A percentile compares a stretch with the other conserved stretches of the same genome.
Conservation (phyloP, 2,797 vertebrate species). For the Urosaurus nigricauda region DNA sequence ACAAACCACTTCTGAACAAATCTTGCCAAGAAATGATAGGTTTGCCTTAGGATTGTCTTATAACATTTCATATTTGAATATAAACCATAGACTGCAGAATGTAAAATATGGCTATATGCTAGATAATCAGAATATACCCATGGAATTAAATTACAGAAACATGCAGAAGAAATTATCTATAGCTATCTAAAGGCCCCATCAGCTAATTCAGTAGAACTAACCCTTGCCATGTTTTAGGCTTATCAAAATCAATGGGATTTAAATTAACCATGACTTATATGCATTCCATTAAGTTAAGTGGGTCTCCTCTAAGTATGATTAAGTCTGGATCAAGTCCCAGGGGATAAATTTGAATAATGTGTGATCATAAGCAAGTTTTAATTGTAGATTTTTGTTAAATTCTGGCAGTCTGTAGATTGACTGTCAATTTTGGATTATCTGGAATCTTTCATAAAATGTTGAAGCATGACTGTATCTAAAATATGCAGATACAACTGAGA, state of each 20-base stretch:
- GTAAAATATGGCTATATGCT: neutral
- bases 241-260: no score
- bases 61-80: neutral
- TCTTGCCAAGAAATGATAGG: no score
- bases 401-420: conserved; percentile 7
- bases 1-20: no score
- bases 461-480: conserved; percentile 40
- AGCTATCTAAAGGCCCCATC: no score
- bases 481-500: conserved; percentile 65
- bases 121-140: neutral
- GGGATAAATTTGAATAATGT: conserved; percentile 17
- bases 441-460: conserved; percentile 58
- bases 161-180: neutral
- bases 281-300: no score
- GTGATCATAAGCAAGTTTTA: conserved; percentile 4
- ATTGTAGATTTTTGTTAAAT: neutral
- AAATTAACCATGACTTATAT: no score
- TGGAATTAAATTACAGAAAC: neutral
- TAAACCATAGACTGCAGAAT: neutral
- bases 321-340: neutral
- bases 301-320: neutral
- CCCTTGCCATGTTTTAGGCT: no score
- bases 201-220: no score
- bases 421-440: conserved; percentile 46
- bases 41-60: no score